A percentile compares a stretch with the other conserved stretches of the same genome.
Conservation (phyloP, 1,140 invertebrate species). For the Plectus sambesii region DNA sequence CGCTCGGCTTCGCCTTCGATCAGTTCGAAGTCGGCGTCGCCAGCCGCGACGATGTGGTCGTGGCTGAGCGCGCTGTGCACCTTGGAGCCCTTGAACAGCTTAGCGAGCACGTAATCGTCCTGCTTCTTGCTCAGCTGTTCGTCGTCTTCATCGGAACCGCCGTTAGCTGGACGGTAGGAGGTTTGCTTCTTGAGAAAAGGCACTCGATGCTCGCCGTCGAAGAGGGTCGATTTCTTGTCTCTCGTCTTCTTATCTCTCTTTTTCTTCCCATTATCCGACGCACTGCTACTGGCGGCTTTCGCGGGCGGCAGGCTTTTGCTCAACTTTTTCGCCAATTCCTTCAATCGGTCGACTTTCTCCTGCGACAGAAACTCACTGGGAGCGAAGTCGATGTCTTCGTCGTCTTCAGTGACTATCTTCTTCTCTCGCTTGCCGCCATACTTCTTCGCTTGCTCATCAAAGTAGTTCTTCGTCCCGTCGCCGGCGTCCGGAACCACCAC, state of each 20-base stretch:
- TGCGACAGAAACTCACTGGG: too few relatives aligned
- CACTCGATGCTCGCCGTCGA: slow-evolving; percentile 33
- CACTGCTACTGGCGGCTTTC: slow-evolving; percentile 21
- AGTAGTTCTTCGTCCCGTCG: slow-evolving; percentile 29
- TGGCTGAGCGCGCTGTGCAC: slow-evolving; percentile 36
- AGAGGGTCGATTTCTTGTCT: slow-evolving; percentile 20
- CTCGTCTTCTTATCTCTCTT: too few relatives aligned
- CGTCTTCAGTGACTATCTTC: slow-evolving; percentile 4
- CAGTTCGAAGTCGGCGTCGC: too few relatives aligned
- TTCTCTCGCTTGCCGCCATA: slow-evolving; percentile 14
- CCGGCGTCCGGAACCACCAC: slow-evolving; percentile 15
- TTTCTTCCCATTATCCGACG: slow-evolving; percentile 28
- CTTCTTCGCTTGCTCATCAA: slow-evolving; percentile 32
- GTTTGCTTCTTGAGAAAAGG: slow-evolving; percentile 34
- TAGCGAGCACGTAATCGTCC: slow-evolving; percentile 37
- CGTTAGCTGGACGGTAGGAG: neutral
- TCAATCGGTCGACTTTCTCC: slow-evolving; percentile 1
- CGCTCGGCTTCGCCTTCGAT: slow-evolving; percentile 36
- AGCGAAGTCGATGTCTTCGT: too few relatives aligned
- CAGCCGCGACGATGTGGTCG: slow-evolving; percentile 35
- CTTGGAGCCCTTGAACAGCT: slow-evolving; percentile 26
- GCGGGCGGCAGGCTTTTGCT: slow-evolving; percentile 22
- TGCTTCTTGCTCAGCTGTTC: slow-evolving; percentile 6
- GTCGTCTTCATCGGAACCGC: slow-evolving; percentile 13
- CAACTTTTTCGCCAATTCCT: slow-evolving; percentile 4